Base-by-base conservation (phyloP, 2,113 vertebrate genomes). In the Agelaius tricolor region DNA sequence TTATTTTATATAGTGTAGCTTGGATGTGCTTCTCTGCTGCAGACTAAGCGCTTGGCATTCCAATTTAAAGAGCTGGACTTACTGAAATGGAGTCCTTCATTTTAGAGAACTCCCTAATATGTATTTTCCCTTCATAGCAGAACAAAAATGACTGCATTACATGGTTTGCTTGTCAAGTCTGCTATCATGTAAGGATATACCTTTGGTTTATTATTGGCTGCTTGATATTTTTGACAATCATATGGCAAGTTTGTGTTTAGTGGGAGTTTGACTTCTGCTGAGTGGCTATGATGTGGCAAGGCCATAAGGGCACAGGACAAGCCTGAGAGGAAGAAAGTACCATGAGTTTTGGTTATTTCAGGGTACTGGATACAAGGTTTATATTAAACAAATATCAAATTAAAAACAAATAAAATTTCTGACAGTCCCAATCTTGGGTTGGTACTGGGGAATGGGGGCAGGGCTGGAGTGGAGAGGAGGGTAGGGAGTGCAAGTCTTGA, bases 391-490 rank as follows among this genome's bases (percentile, higher is more conserved):
- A 8, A 59, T 37, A 16, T 16, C 3, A 35, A 59, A 26, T 37
- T 59, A 37, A 37, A 37, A 59, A 5, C 23, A 59, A 59, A 17
- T 26, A 26, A 59, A 4, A 35, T 84, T 93, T 46, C 44, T 67
- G 49, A 49, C 31, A 44, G 33, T 72, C 51, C 33, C 72, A 94
- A 52, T 13, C 19, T 61, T 37, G 78, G 46, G 26, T 52, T 2
- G 3, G 66, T 72, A 78, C 20, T 44, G 28, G 15, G 0, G 0
- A 4, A 4, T 2, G 2, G 11, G 4, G 4, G 9, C 7, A 41
- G 15, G 24, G 15, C 16, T 9, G 27, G n/a, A 7, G 28, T 27
- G 9, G 6, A 3, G 10, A 39, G 15, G 43, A 67, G 15, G 8
- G 3, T 23, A 6, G 10, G 3, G 7, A 17, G 22, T 35, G 7